Evolutionary conservation across 2,113 vertebrate species (phyloP).

Genomic region (Leptobrachium leishanense): DNA sequence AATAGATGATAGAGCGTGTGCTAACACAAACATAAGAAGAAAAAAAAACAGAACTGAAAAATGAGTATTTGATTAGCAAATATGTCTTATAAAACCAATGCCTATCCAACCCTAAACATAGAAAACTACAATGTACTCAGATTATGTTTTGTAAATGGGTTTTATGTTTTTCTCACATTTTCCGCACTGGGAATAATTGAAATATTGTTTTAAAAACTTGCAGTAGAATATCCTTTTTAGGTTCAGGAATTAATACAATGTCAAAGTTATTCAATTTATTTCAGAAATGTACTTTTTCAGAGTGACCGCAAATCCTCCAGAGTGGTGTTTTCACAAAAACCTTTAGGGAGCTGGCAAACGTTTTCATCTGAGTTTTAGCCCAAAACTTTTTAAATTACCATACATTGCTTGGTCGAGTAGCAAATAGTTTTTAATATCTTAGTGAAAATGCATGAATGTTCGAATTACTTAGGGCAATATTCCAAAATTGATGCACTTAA

Average conservation of each 20-base stretch:
- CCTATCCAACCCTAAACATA: no score
- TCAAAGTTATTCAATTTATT: constrained; percentile 40
- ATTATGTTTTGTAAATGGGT: not conserved
- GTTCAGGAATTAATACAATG: constrained; percentile 43
- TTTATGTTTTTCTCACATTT: constrained; percentile 28
- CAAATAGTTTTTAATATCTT: no score
- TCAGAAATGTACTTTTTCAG: constrained; percentile 42
- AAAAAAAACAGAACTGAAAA: no score
- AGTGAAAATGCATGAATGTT: no score
- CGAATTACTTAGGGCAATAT: no score
- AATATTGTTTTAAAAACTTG: constrained; percentile 35
- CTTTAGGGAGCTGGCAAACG: constrained; percentile 32
- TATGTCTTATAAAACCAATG: no score
- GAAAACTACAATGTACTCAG: no score
- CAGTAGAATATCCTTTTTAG: constrained; percentile 32
- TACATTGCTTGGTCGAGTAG: no score
- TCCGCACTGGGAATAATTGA: constrained; percentile 23
- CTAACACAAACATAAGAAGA: no score
- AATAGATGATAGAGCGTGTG: no score
- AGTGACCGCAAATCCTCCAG: constrained; percentile 41
- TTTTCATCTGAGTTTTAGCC: constrained; percentile 23
- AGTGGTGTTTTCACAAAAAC: constrained; percentile 35
- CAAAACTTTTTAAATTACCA: not conserved
- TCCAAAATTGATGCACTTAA: no score
- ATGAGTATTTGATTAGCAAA: no score